phyloP scores from a whole-genome alignment of 2,113 vertebrate genomes.

The Alaudala cheleensis region DNA sequence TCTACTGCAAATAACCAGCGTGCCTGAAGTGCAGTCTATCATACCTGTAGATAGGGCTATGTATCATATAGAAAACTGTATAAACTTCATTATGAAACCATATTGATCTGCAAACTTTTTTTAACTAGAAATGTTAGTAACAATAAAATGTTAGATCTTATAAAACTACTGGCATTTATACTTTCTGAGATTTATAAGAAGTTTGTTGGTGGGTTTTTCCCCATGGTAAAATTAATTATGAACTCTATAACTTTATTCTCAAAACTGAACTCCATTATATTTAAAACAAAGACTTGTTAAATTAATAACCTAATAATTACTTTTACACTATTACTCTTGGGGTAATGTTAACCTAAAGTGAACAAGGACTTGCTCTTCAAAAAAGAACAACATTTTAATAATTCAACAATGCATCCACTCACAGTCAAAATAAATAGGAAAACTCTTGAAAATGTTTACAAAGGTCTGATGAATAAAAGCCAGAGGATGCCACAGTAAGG shows the following conservation, averaged over 20 bases:
- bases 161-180: not conserved
- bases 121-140: not conserved
- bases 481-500: not conserved
- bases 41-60: not conserved
- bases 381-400: conserved; percentile 30
- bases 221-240: conserved; percentile 11
- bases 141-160: not conserved
- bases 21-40: conserved; percentile 9
- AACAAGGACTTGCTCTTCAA: conserved; percentile 12
- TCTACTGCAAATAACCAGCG: conserved; percentile 40
- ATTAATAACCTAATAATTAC: conserved; percentile 32
- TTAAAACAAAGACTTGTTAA: conserved; percentile 12
- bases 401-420: not conserved
- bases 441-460: not conserved
- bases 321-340: not conserved
- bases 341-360: not conserved
- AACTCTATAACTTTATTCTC: not conserved
- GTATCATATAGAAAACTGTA: conserved; percentile 7
- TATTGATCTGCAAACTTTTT: not conserved
- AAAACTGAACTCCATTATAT: not conserved
- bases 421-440: not conserved
- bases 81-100: not conserved
- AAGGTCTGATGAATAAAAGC: not conserved
- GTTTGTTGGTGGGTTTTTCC: not conserved
- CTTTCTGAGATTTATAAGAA: not conserved